These are phyloP conservation scores for Cepaea nemoralis DNA, from an alignment of 1,140 invertebrate species.

Conservation along the genomic window DNA sequence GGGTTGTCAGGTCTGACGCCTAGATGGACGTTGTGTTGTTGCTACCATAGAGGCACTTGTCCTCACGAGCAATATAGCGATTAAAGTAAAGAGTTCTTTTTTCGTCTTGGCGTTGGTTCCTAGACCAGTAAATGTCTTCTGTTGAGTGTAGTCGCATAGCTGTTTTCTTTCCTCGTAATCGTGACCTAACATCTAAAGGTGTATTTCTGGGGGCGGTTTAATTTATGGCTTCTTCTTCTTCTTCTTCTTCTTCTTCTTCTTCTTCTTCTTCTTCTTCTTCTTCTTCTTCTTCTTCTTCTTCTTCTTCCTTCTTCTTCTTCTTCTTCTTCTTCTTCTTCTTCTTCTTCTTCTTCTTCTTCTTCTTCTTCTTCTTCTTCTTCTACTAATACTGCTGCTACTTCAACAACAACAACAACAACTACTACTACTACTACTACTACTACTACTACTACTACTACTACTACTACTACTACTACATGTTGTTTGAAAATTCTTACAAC, in stretches of 20 bases:
- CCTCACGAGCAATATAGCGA: too few species aligned
- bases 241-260: neutral
- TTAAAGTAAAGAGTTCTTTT: too few species aligned
- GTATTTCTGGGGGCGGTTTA: neutral
- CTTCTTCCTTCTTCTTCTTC: conserved; percentile 18
- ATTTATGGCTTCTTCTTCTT: neutral
- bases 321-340: conserved; percentile 29
- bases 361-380: neutral
- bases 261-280: conserved; percentile 13
- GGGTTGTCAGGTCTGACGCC: too few species aligned
- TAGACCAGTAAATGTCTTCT: too few species aligned
- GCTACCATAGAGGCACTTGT: too few species aligned
- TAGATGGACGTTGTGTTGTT: too few species aligned
- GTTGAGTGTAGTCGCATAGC: too few species aligned
- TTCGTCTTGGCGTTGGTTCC: too few species aligned
- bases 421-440: neutral
- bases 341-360: conserved; percentile 29
- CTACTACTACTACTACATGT: neutral
- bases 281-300: conserved; percentile 23
- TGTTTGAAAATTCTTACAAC: too few species aligned
- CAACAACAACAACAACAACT: neutral
- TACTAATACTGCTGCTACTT: neutral
- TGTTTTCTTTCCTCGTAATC: too few species aligned
- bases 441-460: conserved; percentile 15
- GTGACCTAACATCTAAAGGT: neutral